Conservation (phyloP, 1,140 invertebrate species). For the Caenorhabditis brenneri region DNA sequence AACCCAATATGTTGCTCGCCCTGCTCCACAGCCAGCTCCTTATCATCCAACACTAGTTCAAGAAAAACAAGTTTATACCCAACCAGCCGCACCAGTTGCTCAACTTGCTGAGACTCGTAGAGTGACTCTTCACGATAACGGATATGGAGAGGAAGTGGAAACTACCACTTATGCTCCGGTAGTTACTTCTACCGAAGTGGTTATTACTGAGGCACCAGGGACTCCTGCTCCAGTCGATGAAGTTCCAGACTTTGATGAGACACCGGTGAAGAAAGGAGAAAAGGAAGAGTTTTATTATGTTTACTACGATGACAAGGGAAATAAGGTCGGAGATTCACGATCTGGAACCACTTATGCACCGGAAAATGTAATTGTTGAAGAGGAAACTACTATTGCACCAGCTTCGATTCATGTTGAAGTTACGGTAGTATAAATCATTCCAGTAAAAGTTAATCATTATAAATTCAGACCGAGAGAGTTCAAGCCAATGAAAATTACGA, state of each 20-base stretch:
- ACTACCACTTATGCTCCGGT: background rate
- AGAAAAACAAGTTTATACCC: background rate
- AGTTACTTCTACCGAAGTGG: background rate
- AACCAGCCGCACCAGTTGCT: conserved; percentile 9
- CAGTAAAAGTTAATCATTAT: no score
- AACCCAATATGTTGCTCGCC: background rate
- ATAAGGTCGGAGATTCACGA: conserved; percentile 19
- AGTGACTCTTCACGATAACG: conserved; percentile 15
- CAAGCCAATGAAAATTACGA: conserved; percentile 18
- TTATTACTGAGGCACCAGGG: background rate
- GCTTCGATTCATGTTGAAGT: background rate
- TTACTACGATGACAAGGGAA: conserved; percentile 22
- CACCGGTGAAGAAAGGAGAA: background rate
- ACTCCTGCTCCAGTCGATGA: background rate
- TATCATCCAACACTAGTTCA: background rate
- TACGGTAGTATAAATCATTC: background rate
- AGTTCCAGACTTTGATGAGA: conserved; percentile 20
- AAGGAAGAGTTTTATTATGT: conserved; percentile 34
- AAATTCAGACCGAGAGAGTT: background rate
- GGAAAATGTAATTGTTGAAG: conserved; percentile 8
- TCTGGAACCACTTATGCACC: conserved; percentile 13
- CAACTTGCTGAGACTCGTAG: background rate
- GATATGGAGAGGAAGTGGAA: conserved; percentile 18
- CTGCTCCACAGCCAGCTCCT: conserved; percentile 2
- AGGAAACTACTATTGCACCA: background rate